Evolutionary conservation across 2,888 invertebrate genomes (phyloP), one percentile per base, ranked within the genome.

Genomic region (Hirtodrosophila histrioides): DNA sequence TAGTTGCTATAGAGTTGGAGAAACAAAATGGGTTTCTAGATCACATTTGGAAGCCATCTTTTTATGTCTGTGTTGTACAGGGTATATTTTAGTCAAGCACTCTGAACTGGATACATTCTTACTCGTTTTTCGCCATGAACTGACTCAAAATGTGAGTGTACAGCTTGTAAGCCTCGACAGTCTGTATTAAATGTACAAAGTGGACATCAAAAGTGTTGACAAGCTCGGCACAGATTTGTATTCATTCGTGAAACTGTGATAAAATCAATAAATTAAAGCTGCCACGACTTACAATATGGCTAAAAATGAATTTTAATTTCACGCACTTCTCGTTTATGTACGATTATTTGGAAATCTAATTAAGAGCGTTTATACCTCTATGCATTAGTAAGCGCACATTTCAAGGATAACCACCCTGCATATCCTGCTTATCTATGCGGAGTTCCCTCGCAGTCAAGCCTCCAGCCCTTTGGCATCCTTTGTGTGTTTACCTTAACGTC

Each of bases 401-500:
- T 4, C 5, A n/a, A 36, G 36, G 36, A 27, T 8, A 9, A n/a
- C 29, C 8, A 10, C 10, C n/a, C 36, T 35, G 23, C 24, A 40
- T 41, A 36, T 31, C 6, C 29, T 39, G 49, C 62, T 71, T 71
- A 75, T 71, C 70, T 71, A 33, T 33, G 75, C 44, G 36, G 27
- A 1, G 17, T 17, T 17, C 17, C 27, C 27, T 5, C 4, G 3
- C 53, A 44, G 31, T 40, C 29, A 10, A 24, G 12, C 24, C 40
- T 53, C 31, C 41, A 9, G 48, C 48, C 57, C 50, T 74, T 57
- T 65, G 54, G 41, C 63, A 50, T 63, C 49, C 65, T 69, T 51
- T 44, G 58, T 69, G 43, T 69, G 85, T 75, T 78, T 85, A 65
- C 79, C 56, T 72, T 64, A 64, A 12, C 43, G 31, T 41, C 40